Conservation (phyloP, 2,797 vertebrate genomes). For the Pyrocephalus nanus region DNA sequence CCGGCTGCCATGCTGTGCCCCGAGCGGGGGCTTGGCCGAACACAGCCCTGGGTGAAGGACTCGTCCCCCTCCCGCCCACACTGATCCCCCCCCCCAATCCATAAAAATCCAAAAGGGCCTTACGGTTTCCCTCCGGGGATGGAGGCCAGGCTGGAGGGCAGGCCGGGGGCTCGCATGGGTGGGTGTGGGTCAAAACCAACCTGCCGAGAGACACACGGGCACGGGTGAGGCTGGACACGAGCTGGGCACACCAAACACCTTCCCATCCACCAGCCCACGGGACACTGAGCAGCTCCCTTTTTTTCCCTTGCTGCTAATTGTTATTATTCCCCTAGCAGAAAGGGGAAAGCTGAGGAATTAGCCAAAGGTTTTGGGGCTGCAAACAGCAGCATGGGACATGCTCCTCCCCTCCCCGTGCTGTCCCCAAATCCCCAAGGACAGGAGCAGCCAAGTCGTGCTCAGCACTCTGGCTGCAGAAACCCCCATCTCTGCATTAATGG, state of each 20-base stretch:
- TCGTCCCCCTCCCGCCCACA: accelerated
- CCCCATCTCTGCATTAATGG: accelerated
- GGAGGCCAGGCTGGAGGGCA: slow-evolving; percentile 89
- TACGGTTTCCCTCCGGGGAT: slow-evolving; percentile 97
- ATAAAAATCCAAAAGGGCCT: slow-evolving; percentile 29
- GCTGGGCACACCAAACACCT: not conserved
- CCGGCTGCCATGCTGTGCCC: accelerated
- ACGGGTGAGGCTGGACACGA: accelerated
- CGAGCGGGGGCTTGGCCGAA: accelerated
- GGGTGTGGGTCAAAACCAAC: slow-evolving; percentile 93
- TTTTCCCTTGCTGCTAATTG: accelerated
- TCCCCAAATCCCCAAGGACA: not conserved
- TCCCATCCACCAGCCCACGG: accelerated
- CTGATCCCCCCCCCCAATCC: accelerated
- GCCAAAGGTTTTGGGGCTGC: too few relatives aligned
- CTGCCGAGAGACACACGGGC: slow-evolving; percentile 59
- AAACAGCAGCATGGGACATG: accelerated
- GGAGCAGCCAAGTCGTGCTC: accelerated
- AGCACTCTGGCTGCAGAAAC: accelerated
- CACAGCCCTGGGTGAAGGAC: accelerated
- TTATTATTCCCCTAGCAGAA: not conserved
- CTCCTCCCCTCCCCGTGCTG: accelerated
- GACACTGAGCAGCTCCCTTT: accelerated
- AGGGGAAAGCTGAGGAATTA: not conserved
- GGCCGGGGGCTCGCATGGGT: slow-evolving; percentile 89